Evolutionary conservation across 2,113 vertebrate species (phyloP).

Genomic region (Serilophus lunatus): DNA sequence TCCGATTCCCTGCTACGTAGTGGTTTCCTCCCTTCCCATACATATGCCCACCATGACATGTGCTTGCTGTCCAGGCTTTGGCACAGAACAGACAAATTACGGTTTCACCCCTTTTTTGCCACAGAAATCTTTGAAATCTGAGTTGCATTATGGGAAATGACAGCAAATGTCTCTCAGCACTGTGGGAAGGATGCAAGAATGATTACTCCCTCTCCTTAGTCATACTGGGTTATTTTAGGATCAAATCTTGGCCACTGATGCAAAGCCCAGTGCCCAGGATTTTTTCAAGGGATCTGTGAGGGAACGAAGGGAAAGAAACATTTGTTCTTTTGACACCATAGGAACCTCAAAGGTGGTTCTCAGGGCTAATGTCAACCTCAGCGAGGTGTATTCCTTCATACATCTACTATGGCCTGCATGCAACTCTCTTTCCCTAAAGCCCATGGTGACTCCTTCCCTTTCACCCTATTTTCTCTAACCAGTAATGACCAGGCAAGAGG

Average conservation of each 20-base stretch:
- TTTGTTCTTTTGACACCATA: not conserved
- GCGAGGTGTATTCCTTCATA: not conserved
- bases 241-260: not conserved
- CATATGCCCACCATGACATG: not conserved
- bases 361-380: not conserved
- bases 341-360: not conserved
- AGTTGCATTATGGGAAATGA: not conserved
- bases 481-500: not conserved
- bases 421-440: not conserved
- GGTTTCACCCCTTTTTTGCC: not conserved
- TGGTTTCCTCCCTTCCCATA: not conserved
- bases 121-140: not conserved
- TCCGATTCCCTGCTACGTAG: not conserved
- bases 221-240: conserved; percentile 9
- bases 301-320: not conserved
- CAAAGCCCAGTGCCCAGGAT: not conserved
- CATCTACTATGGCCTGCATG: not conserved
- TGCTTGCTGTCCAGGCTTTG: not conserved
- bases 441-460: not conserved
- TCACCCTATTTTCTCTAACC: not conserved
- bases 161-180: not conserved
- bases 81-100: not conserved
- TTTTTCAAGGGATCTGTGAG: not conserved
- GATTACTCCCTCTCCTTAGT: conserved; percentile 1
- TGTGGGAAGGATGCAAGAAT: not conserved